Percentiles rank a stretch among this genome's conserved stretches.
Conservation (phyloP, 2,888 invertebrate species). For the Sarcophaga variegata region DNA sequence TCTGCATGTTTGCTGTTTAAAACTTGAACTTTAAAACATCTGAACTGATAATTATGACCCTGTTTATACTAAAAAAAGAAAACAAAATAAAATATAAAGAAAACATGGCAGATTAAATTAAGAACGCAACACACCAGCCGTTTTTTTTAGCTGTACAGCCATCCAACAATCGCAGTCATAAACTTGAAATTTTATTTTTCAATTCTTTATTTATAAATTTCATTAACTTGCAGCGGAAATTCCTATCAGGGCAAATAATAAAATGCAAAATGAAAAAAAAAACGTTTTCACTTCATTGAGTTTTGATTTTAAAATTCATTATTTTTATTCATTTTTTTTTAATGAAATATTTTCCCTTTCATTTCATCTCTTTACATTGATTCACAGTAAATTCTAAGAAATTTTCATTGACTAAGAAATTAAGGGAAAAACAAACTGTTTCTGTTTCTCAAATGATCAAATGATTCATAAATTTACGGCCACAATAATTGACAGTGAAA, state of each 20-base stretch:
- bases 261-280: conserved; percentile 9
- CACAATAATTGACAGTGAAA: neutral
- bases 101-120: neutral
- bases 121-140: neutral
- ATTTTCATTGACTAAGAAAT: conserved; percentile 55
- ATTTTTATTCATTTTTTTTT: too few species aligned
- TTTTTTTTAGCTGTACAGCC: neutral
- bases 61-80: neutral
- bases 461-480: neutral
- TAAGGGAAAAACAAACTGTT: neutral
- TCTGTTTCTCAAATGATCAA: neutral
- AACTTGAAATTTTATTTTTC: neutral
- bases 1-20: neutral
- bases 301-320: conserved; percentile 1
- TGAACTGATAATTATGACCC: neutral
- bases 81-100: neutral
- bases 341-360: neutral
- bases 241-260: conserved; percentile 38
- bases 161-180: neutral
- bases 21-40: neutral
- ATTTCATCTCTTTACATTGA: neutral
- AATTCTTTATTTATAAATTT: neutral
- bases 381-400: conserved; percentile 55
- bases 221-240: conserved; percentile 46
- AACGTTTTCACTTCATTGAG: conserved; percentile 56